Conservation (phyloP, 2,888 invertebrate genomes). For the Polylopha cassiicola region DNA sequence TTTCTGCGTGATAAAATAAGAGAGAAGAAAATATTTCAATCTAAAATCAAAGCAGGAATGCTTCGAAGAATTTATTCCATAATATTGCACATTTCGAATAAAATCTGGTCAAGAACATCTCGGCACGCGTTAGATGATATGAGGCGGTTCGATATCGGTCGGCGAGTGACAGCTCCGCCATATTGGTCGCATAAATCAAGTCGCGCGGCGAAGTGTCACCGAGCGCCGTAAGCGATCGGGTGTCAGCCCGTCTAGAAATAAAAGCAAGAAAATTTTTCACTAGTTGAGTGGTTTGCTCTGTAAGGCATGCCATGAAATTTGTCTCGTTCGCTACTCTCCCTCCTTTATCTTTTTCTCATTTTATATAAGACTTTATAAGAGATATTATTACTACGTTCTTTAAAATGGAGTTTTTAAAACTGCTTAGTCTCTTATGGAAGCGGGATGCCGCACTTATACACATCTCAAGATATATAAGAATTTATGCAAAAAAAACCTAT, state of each 20-base stretch:
- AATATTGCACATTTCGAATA: constrained; percentile 8
- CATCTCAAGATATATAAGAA: no score
- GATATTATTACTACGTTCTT: constrained; percentile 13
- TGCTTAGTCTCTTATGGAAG: constrained; percentile 5
- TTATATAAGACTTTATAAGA: constrained; percentile 21
- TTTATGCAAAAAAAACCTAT: no score
- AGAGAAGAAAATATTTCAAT: no score
- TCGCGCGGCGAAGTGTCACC: constrained; percentile 63
- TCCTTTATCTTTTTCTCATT: constrained; percentile 29
- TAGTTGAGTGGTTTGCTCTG: constrained; percentile 70
- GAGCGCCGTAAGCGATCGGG: constrained; percentile 70
- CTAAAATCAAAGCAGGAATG: no score
- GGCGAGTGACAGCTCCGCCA: constrained; percentile 69
- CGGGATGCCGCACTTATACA: constrained; percentile 2
- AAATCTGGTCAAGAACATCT: constrained; percentile 30
- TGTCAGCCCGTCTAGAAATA: constrained; percentile 70
- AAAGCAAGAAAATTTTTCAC: constrained; percentile 68
- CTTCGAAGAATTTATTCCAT: no score
- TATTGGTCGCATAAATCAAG: constrained; percentile 77
- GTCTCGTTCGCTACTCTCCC: constrained; percentile 45
- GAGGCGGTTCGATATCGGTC: constrained; percentile 60
- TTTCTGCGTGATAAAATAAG: no score
- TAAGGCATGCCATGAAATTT: constrained; percentile 65
- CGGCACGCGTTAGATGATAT: constrained; percentile 52
- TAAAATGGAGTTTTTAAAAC: constrained; percentile 15